These are phyloP conservation scores for Falco biarmicus DNA, from an alignment of 2,797 vertebrate genomes.

Conservation along the genomic window DNA sequence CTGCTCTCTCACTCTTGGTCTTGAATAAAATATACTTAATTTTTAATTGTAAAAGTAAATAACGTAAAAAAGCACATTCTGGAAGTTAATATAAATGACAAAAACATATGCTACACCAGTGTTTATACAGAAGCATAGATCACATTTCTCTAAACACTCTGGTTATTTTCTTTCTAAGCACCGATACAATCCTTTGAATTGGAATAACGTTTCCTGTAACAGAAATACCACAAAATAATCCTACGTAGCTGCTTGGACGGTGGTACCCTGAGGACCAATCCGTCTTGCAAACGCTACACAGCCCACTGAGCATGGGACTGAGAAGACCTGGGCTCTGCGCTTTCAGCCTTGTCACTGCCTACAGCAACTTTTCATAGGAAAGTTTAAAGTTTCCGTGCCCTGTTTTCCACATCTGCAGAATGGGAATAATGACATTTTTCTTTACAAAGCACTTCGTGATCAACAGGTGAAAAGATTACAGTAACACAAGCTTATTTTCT, in stretches of 20 bases:
- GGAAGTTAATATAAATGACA: not conserved
- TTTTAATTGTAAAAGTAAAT: not conserved
- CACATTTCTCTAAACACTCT: not conserved
- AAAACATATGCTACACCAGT: not conserved
- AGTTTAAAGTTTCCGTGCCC: not conserved
- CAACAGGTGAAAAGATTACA: not conserved
- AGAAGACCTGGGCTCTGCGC: not conserved
- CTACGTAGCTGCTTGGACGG: not conserved
- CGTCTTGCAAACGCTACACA: not conserved
- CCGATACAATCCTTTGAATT: not conserved
- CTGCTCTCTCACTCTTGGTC: not conserved
- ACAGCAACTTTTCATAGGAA: not conserved
- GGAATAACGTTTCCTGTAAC: not conserved
- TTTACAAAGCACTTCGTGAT: not conserved
- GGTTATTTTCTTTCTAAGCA: not conserved
- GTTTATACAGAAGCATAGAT: not conserved
- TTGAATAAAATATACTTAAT: not conserved
- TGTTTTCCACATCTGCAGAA: not conserved
- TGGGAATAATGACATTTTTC: not conserved
- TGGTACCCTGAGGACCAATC: not conserved
- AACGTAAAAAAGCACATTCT: not conserved
- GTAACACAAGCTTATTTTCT: not conserved
- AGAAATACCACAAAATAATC: not conserved
- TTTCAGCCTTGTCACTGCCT: not conserved
- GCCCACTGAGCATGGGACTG: not conserved